Base-by-base conservation (phyloP, 2,797 vertebrate species). In the Trichosurus vulpecula region DNA sequence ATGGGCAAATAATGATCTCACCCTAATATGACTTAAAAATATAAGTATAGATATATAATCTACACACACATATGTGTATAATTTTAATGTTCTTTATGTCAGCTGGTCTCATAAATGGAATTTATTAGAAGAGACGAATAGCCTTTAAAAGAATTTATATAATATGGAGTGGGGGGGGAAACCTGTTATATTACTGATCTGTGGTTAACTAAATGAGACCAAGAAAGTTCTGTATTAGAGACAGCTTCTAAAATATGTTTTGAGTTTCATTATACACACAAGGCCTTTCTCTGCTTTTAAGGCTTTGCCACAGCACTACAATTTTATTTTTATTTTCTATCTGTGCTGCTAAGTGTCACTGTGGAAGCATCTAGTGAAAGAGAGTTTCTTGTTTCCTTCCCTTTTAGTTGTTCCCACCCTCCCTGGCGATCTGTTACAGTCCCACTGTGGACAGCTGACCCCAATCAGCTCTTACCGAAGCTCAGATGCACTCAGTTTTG, bases 401-500 rank as follows among this genome's bases (percentile, higher is more conserved):
- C 53, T 90, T 29, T 61, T 51, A 12, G 52, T 57, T 29, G 54
- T 22, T 54, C 66, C 92, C 81, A 58, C 61, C 35, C 8, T 90
- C 35, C 53, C 31, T 58, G 53, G 10, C 90, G 91, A 92, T 91
- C 57, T 93, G 90, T 16, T 4, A 35, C 41, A 93, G 25, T 91
- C 27, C 66, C 90, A 27, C 91, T 25, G 58, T 74, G 27, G 52
- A 93, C 87, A 31, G 57, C 81, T 1, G 51, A 57, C 51, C 52
- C 52, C 47, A 58, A 47, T 47, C 87, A 96, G 90, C 58, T 91
- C 35, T 91, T 1, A 3, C 90, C 90, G 95, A 96, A 47, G 81
- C 30, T 27, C 53, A 52, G 93, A 93, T 95, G 95, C 90, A 92
- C 90, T 94, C 90, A 81, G 29, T 92, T 94, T 89, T 16, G 95